Evolutionary conservation across 2,888 invertebrate species (phyloP).

Genomic region (Aleiodes testaceus): DNA sequence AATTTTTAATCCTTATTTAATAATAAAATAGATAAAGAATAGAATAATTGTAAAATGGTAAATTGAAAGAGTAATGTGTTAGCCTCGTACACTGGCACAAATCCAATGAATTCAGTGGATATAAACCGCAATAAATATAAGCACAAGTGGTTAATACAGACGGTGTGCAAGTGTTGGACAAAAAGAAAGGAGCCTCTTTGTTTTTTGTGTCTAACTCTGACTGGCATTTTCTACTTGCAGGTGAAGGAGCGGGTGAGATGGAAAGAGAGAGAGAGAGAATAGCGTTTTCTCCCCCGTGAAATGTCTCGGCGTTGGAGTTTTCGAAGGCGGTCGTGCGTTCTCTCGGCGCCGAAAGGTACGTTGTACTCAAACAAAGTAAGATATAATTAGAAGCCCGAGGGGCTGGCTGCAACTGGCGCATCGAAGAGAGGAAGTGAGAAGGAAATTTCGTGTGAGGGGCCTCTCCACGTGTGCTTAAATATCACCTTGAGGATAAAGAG

Average conservation of each 20-base stretch:
- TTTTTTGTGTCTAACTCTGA: no score
- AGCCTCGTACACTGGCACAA: conserved; percentile 57
- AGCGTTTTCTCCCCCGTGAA: not conserved
- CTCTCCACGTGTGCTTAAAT: conserved; percentile 26
- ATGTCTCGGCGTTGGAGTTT: conserved; percentile 45
- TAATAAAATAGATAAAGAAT: conserved; percentile 36
- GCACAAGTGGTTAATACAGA: conserved; percentile 44
- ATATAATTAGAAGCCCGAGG: conserved; percentile 67
- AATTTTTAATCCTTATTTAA: conserved; percentile 14
- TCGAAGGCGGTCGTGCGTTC: conserved; percentile 48
- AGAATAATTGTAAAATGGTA: conserved; percentile 48
- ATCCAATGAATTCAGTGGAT: conserved; percentile 55
- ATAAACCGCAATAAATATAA: conserved; percentile 20
- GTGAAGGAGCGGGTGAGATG: not conserved
- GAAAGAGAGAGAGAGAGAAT: conserved; percentile 39
- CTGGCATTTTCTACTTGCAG: not conserved
- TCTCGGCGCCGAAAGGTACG: conserved; percentile 69
- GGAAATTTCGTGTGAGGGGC: not conserved
- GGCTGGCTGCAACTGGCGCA: conserved; percentile 46
- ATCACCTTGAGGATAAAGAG: conserved; percentile 19
- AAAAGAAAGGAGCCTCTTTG: not conserved
- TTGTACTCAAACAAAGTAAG: conserved; percentile 72
- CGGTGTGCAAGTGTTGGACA: not conserved
- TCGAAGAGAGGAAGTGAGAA: conserved; percentile 25
- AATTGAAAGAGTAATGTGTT: conserved; percentile 56